Evolutionary conservation across 2,797 vertebrate species (phyloP).

Genomic region (Sebastolobus altivelis): DNA sequence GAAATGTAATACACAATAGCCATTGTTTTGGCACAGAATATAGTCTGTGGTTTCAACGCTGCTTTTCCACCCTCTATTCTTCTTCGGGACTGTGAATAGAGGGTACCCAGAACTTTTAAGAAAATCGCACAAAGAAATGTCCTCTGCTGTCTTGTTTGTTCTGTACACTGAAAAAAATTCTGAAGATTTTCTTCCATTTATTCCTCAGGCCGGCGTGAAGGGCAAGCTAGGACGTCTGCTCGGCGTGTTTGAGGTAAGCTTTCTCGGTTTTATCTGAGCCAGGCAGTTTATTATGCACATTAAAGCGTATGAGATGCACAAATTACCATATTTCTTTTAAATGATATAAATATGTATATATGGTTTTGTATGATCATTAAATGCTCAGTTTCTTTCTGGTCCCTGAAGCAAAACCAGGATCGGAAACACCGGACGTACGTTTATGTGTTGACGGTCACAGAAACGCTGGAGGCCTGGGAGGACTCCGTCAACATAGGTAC

Average conservation of each 20-base stretch:
- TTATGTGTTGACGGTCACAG: constrained; percentile 96
- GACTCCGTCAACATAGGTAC: constrained; percentile 97
- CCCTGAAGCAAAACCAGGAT: constrained; percentile 95
- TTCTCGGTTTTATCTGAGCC: not conserved
- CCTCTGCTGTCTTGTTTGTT: not conserved
- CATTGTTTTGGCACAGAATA: constrained; percentile 22
- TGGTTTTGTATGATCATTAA: not conserved
- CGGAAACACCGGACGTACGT: constrained; percentile 98
- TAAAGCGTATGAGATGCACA: not conserved
- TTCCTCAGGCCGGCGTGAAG: constrained; percentile 93
- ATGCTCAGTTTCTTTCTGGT: constrained; percentile 18
- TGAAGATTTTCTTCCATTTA: constrained; percentile 7
- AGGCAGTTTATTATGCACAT: not conserved
- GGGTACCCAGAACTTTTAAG: not conserved
- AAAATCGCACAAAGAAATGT: constrained; percentile 6
- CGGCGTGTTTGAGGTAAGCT: constrained; percentile 96
- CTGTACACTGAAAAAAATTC: not conserved
- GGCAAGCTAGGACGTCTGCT: constrained; percentile 96
- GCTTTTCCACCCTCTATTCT: constrained; percentile 26
- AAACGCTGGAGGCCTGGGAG: constrained; percentile 98
- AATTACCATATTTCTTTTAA: not conserved
- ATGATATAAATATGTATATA: no score
- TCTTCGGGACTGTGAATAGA: not conserved
- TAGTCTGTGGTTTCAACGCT: not conserved
- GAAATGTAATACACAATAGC: constrained; percentile 14